Evolutionary conservation across 2,888 invertebrate species (phyloP).

Genomic region (Pseudococcus jackbeardsleyi): DNA sequence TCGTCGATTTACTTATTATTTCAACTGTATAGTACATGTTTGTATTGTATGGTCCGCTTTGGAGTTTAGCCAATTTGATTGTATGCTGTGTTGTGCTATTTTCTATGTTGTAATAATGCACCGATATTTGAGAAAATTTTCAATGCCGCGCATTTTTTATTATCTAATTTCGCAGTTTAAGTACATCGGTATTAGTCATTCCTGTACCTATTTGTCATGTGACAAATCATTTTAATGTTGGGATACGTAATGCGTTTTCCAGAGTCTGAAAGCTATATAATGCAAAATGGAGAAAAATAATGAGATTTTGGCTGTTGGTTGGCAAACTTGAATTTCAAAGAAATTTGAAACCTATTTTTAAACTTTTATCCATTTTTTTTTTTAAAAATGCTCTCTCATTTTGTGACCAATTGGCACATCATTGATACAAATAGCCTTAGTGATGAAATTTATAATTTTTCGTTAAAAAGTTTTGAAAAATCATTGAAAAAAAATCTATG

Average conservation of each 20-base stretch:
- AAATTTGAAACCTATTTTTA: too few species aligned
- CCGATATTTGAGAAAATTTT: not conserved
- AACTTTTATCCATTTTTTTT: not conserved
- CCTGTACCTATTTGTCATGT: constrained; percentile 7
- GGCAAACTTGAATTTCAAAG: too few species aligned
- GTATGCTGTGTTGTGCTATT: not conserved
- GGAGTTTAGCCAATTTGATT: constrained; percentile 14
- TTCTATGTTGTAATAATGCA: constrained; percentile 3
- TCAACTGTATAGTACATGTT: not conserved
- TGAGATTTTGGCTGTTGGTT: too few species aligned
- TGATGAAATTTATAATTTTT: too few species aligned
- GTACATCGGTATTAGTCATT: not conserved
- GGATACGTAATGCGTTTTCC: not conserved
- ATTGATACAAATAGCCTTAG: too few species aligned
- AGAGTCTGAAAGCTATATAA: too few species aligned
- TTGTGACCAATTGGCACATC: too few species aligned
- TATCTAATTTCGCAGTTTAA: not conserved
- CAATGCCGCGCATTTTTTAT: not conserved
- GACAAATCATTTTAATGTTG: not conserved
- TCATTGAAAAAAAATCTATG: too few species aligned
- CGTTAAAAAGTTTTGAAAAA: too few species aligned
- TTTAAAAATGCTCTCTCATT: not conserved
- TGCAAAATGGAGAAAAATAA: too few species aligned
- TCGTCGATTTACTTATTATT: constrained; percentile 42
- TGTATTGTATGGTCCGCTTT: not conserved